Base-by-base conservation (phyloP, 2,888 invertebrate genomes). In the Clepsis dumicolana region DNA sequence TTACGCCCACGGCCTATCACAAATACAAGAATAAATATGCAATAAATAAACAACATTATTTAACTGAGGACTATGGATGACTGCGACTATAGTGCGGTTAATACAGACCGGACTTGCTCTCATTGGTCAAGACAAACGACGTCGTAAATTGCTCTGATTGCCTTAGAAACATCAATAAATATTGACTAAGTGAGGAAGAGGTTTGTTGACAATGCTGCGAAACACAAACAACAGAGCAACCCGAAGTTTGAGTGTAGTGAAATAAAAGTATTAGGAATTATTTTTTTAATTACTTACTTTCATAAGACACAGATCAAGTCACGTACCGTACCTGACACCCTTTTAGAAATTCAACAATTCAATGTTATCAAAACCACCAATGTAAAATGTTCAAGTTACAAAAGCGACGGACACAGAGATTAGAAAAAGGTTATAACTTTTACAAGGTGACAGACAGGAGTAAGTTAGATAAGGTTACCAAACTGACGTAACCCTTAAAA, bases 21-120 rank as follows among this genome's bases (percentile, higher is more conserved):
- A 77, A 79, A 77, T 76, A 78, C 74, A 76, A 75, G 77, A 77
- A 82, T 83, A 82, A 84, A 85, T 81, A 79, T 74, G 77, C 75
- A 79, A 86, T 86, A 88, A 86, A 88, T 86, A 85, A 83, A 80
- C 75, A 74, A 80, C 79, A 84, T 83, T 86, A 84, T 83, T 83
- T 75, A 78, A 73, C 68, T 25, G 35, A 18, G 57, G 53, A 48
- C 64, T 64, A 64, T 44, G 59, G 68, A 68, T 68, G 68, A 68
- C 68, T 68, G 64, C 64, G 68, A 68, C 68, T 68, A 68, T 35
- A 52, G 63, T 64, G 52, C 57, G 60, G 70, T 25, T 71, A 74
- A 73, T 72, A 73, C 74, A 74, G 76, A 75, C 75, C 75, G 72
- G 75, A 74, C 77, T 73, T 71, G 76, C 75, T 74, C 73, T 64